Evolutionary conservation across 2,888 invertebrate species (phyloP), one percentile per base, ranked within the genome.

Genomic region (Rotaria magnacalcarata): DNA sequence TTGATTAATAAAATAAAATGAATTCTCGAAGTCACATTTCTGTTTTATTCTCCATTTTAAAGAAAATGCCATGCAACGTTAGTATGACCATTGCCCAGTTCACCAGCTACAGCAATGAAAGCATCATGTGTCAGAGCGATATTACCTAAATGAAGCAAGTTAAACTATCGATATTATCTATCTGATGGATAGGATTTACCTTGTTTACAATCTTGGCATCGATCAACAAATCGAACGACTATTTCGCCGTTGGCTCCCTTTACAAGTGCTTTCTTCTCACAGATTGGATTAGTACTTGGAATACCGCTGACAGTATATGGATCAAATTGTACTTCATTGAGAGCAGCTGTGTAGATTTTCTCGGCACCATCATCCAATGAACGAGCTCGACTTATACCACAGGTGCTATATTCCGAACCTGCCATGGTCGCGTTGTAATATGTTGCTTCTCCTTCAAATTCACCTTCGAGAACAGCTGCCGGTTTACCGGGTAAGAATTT

Each of bases 301-400:
- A 75, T 75, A 43, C 43, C 43, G 10, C 43, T 10, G 6, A 8
- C 21, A 24, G 75, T 75, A 11, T 43, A 75, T 43, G 75, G 75
- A 75, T 75, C 75, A 43, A 75, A 75, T 11, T 75, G 75, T 43
- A 5, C 43, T 43, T 43, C 41, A 16, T 75, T 75, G 21, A 75
- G 43, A 24, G 75, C 75, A 11, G 75, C 75, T 8, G 43, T 43
- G 19, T 75, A 75, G n/a, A 60, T 27, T n/a, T 27, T 60, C 16
- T 60, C 27, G 4, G 11, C n/a, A 14, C n/a, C 16, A 27, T 60
- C 60, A 27, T 60, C 60, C n/a, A 60, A 27, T 27, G 60, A 60
- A n/a, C n/a, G 60, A 60, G 60, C 60, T 27, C 60, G 60, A 60
- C 60, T 60, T 60, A 14, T 60, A 43, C 60, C 60, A 60, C 60